Evolutionary conservation across 2,113 vertebrate species (phyloP), one percentile per base, ranked within the genome.

Genomic region (Siphamia tubifer): DNA sequence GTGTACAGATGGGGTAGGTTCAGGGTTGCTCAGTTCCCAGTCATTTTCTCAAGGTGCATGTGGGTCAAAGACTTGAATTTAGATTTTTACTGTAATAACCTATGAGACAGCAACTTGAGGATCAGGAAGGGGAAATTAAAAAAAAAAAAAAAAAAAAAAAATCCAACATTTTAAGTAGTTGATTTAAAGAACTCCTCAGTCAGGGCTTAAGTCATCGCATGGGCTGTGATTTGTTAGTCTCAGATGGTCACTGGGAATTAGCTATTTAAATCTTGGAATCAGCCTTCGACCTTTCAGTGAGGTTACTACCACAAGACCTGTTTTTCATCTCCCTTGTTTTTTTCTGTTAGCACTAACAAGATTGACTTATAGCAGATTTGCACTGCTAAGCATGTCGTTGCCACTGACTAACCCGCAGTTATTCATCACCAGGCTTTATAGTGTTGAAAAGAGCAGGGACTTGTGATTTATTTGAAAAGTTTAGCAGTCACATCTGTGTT

Each of bases 281-380:
- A 70, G 66, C 55, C 74, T 39, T 17, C 17, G 64, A 85, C 82
- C 84, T 86, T 65, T 81, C 45, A 0, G 28, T 38, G 61, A 83
- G 77, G 83, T 86, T 83, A 83, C 77, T 71, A 60, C 79, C 71
- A 79, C 82, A 70, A 61, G 66, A 68, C 39, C 74, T 74, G 77
- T 77, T 83, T 81, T 84, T 77, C 77, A 69, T 77, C 72, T 77
- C 72, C 72, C 73, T 51, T 70, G 78, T 87, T 82, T 85, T 85
- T 83, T 83, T 83, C 3, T 73, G 63, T 79, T 73, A 64, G 63
- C 66, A 19, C 74, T 81, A 87, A 89, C 82, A 79, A 83, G 84
- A 85, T 72, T 83, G 87, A 85, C 84, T 88, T 85, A 81, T 43
- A 63, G 82, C 74, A 79, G 79, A 83, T 83, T 86, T 86, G 72